Conservation (phyloP, 2,797 vertebrate genomes). For the Hemitrygon akajei region DNA sequence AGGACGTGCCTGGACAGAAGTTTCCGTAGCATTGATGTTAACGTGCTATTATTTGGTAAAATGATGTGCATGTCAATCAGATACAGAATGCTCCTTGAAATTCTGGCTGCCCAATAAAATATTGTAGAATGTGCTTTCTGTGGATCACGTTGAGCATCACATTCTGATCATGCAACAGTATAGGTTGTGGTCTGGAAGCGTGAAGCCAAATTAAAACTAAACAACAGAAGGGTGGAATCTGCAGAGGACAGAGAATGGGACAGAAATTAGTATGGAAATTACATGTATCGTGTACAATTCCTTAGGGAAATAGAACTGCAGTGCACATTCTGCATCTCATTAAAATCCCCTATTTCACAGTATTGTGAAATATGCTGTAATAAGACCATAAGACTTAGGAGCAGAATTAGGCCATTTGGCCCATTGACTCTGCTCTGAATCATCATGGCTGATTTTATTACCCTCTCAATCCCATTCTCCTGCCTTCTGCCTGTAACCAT, state of each 20-base stretch:
- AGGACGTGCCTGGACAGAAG: background rate
- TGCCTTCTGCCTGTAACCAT: too few relatives aligned
- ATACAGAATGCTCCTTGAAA: background rate
- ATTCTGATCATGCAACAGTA: background rate
- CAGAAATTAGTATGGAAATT: background rate
- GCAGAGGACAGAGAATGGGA: background rate
- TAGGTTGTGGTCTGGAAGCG: background rate
- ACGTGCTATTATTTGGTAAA: background rate
- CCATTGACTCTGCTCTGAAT: too few relatives aligned
- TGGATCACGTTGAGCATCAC: background rate
- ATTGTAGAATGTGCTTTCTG: background rate
- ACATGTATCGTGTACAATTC: background rate
- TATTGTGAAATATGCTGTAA: too few relatives aligned
- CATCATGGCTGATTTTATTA: too few relatives aligned
- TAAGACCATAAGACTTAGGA: too few relatives aligned
- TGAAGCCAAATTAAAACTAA: background rate
- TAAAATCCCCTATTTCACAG: background rate
- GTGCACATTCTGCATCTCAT: background rate
- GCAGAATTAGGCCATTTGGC: too few relatives aligned
- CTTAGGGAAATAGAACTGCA: background rate
- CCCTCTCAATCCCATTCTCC: too few relatives aligned
- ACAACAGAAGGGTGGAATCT: background rate
- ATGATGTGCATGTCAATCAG: background rate
- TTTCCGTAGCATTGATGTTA: background rate
- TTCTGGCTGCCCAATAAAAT: background rate